These are phyloP conservation scores for Drosophila subobscura DNA, from an alignment of 1,140 invertebrate genomes.

Conservation along the genomic window DNA sequence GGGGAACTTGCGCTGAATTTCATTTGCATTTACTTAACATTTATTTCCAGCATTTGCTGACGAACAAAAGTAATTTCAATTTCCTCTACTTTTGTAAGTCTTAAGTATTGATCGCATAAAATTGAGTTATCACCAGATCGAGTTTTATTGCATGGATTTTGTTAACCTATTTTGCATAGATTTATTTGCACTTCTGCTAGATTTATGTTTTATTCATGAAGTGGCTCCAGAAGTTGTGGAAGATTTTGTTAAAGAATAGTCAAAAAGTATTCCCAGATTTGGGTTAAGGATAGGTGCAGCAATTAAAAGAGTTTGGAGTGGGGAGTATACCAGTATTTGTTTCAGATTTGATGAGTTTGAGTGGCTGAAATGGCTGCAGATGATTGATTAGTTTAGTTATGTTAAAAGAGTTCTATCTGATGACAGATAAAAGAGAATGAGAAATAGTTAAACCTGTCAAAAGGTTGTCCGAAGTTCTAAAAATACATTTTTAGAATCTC, in stretches of 20 bases:
- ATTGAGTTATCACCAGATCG: slow-evolving; percentile 33
- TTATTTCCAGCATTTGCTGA: neutral
- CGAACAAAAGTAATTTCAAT: slow-evolving; percentile 20
- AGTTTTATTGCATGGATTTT: neutral
- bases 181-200: slow-evolving; percentile 26
- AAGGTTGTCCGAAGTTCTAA: too few relatives aligned
- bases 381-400: too few relatives aligned
- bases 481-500: too few relatives aligned
- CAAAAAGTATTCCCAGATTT: slow-evolving; percentile 13
- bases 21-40: slow-evolving; percentile 44
- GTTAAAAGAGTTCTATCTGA: too few relatives aligned
- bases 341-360: too few relatives aligned
- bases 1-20: slow-evolving; percentile 24
- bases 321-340: neutral
- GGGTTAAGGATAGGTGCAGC: slow-evolving; percentile 32
- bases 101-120: slow-evolving; percentile 21
- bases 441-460: too few relatives aligned
- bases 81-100: slow-evolving; percentile 3
- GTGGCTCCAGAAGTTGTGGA: slow-evolving; percentile 3
- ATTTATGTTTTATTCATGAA: slow-evolving; percentile 13
- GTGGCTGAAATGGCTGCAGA: too few relatives aligned
- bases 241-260: neutral
- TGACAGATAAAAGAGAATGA: too few relatives aligned
- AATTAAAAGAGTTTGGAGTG: too few relatives aligned
- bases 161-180: slow-evolving; percentile 8